These are phyloP conservation scores for Tor tambroides DNA, from an alignment of 2,113 vertebrate species.

Conservation along the genomic window DNA sequence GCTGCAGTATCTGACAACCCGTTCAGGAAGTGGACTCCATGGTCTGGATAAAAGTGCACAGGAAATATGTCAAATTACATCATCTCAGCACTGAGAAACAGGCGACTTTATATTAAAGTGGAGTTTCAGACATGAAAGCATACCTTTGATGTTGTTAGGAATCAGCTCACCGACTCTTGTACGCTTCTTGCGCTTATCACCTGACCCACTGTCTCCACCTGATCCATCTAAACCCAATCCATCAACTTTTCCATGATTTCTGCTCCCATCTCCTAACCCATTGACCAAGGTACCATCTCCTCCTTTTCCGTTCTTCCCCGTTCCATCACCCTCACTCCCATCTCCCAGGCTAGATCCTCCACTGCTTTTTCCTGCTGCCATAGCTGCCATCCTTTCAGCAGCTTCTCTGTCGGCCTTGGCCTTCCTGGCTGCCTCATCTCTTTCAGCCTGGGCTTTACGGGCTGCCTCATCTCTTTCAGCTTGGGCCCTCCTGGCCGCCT, in stretches of 20 bases:
- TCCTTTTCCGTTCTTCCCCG: neutral
- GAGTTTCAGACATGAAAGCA: constrained; percentile 1
- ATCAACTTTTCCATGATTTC: constrained; percentile 22
- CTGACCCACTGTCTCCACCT: neutral
- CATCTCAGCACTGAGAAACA: neutral
- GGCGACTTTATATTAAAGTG: neutral
- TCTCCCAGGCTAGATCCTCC: constrained; percentile 35
- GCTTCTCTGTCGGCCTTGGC: constrained; percentile 28
- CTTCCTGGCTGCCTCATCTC: constrained; percentile 9
- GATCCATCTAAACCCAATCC: neutral
- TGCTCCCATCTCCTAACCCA: neutral
- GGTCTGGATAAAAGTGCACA: constrained; percentile 64
- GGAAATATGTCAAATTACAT: constrained; percentile 4
- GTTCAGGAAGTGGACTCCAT: constrained; percentile 73
- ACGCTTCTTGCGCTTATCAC: constrained; percentile 56
- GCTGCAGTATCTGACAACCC: constrained; percentile 75
- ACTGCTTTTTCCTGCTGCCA: constrained; percentile 22
- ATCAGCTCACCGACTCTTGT: constrained; percentile 53
- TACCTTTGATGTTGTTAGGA: constrained; percentile 66
- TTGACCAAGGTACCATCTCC: neutral
- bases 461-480: neutral
- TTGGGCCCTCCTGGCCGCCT: neutral
- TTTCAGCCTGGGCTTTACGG: neutral
- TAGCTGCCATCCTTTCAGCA: constrained; percentile 19
- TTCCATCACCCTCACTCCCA: constrained; percentile 26